Percentiles rank a stretch among this genome's conserved stretches.
phyloP scores from a whole-genome alignment of 2,888 invertebrate genomes.

The Oscheius sp. region DNA sequence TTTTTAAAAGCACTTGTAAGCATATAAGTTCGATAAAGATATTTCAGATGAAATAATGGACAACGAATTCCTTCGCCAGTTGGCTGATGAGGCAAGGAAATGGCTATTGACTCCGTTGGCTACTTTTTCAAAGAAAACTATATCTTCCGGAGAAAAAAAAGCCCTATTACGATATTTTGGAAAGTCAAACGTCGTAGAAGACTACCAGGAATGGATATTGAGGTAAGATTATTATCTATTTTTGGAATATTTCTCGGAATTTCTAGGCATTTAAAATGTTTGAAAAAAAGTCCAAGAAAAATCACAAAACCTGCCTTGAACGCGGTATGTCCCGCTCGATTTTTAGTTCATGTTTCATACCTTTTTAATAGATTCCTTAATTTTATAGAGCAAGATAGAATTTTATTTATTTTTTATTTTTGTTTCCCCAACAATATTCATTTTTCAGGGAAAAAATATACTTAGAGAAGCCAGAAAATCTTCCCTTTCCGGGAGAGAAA shows the following conservation, averaged over 20 bases:
- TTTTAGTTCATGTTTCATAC: too few relatives aligned
- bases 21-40: background rate
- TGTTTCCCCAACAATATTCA: background rate
- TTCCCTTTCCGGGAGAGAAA: background rate
- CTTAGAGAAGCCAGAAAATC: background rate
- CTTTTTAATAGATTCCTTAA: too few relatives aligned
- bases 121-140: conserved; percentile 1
- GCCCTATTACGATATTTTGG: background rate
- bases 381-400: too few relatives aligned
- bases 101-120: background rate
- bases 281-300: background rate
- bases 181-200: background rate
- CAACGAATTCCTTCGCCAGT: conserved; percentile 1
- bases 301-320: too few relatives aligned
- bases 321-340: too few relatives aligned
- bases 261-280: background rate
- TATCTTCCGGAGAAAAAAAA: background rate
- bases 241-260: background rate
- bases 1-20: background rate
- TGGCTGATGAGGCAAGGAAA: conserved; percentile 1
- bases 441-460: background rate
- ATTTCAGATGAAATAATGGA: conserved; percentile 16
- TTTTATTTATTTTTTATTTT: too few relatives aligned
- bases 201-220: conserved; percentile 1
- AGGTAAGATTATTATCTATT: conserved; percentile 3